Evolutionary conservation across 2,113 vertebrate genomes (phyloP).

Genomic region (Syrrhaptes paradoxus): DNA sequence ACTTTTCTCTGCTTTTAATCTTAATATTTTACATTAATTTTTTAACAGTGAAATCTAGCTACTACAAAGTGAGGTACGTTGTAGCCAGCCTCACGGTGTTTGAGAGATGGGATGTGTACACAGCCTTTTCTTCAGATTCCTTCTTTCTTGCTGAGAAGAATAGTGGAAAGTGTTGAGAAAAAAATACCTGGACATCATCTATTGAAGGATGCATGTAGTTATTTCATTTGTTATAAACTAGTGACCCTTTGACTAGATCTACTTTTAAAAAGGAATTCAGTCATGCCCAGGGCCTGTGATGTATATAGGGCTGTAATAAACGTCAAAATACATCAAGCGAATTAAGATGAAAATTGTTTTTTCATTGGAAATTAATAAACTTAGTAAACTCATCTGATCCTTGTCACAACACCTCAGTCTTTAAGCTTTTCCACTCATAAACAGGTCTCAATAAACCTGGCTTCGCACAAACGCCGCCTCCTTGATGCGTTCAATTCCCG

Average conservation of each 20-base stretch:
- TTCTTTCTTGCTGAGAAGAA: not conserved
- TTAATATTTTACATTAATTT: not conserved
- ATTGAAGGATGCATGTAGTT: not conserved
- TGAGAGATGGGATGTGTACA: not conserved
- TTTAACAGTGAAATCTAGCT: not conserved
- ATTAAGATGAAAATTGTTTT: not conserved
- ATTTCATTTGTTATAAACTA: not conserved
- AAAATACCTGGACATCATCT: not conserved
- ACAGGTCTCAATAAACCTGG: not conserved
- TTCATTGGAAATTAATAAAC: not conserved
- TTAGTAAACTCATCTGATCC: not conserved
- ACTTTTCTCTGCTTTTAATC: not conserved
- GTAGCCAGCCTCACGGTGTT: not conserved
- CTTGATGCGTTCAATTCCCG: not conserved
- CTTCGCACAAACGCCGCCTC: not conserved
- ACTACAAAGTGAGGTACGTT: not conserved
- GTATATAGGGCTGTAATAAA: not conserved
- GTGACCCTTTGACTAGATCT: not conserved
- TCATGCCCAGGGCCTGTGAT: not conserved
- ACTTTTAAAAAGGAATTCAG: not conserved
- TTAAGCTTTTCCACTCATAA: not conserved
- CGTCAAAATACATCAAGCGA: not conserved
- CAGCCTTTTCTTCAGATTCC: not conserved
- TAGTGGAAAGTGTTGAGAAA: not conserved
- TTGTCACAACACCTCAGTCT: not conserved